Evolutionary conservation across 2,888 invertebrate genomes (phyloP), one percentile per base, ranked within the genome.

Genomic region (Coremacera marginata): DNA sequence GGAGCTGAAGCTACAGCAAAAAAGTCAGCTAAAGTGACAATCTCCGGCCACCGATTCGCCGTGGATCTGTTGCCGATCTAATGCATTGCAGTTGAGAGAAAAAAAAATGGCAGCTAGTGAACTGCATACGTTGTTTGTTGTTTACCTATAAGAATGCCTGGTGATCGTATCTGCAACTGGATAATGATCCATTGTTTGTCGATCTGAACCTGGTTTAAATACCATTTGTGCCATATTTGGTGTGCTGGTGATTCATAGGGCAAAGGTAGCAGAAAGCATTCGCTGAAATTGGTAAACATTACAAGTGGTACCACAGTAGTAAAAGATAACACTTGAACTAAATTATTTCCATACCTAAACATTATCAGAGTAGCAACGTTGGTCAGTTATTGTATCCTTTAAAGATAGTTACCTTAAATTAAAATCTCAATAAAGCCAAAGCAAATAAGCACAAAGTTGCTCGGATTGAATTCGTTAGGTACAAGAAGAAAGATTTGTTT

Each of bases 181-280:
- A 88, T 87, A 87, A 87, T 88, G 87, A 87, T 87, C 87, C 87
- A 87, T 87, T 87, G 87, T 87, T 88, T 86, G 87, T 85, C 49
- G 62, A 88, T 86, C 84, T 86, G 86, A 86, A 85, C 87, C 88
- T 86, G 87, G 86, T 86, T 86, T 85, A 86, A 87, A 88, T 86
- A 86, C 84, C 84, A 79, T 78, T 77, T 72, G 74, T 78, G 77
- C 83, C 82, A 82, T 81, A 82, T 82, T 81, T 80, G 81, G 83
- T 70, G 74, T 77, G 76, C 44, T 44, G 81, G 78, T 81, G 82
- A 82, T 80, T 82, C 81, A 82, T 80, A 75, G 81, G 78, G 75
- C 70, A 75, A 76, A 78, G 76, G 68, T 78, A 68, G 67, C 16
- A 70, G 31, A n/a, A 27, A 49, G 70, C 52, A 44, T 9, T n/a